Evolutionary conservation across 2,888 invertebrate genomes (phyloP).

Genomic region (Spodoptera littoralis): DNA sequence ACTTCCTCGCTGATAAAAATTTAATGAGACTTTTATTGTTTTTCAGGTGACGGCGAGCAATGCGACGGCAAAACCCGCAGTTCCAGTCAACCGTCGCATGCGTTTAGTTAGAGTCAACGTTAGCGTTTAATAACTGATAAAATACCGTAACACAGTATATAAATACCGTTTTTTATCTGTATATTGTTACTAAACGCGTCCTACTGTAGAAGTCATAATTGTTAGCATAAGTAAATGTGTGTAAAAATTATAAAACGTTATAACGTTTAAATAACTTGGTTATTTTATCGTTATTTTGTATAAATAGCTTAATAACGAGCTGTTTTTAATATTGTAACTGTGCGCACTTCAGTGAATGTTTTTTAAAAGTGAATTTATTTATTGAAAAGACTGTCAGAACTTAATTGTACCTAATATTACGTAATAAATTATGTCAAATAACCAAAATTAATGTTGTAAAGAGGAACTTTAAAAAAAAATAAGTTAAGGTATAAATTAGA

Average conservation of each 20-base stretch:
- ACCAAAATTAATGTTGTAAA: conserved; percentile 50
- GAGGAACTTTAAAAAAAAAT: conserved; percentile 39
- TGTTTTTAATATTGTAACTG: conserved; percentile 40
- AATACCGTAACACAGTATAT: conserved; percentile 26
- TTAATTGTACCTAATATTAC: conserved; percentile 58
- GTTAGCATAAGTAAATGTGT: conserved; percentile 27
- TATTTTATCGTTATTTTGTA: conserved; percentile 39
- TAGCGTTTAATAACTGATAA: conserved; percentile 32
- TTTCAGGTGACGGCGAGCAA: conserved; percentile 82
- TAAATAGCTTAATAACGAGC: conserved; percentile 33
- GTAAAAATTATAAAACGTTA: conserved; percentile 31
- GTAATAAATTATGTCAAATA: conserved; percentile 51
- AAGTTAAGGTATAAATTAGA: conserved; percentile 42
- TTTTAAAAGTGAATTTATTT: conserved; percentile 63
- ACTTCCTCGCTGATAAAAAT: not conserved
- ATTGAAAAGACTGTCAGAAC: conserved; percentile 71
- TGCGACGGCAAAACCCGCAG: conserved; percentile 84
- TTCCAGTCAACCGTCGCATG: conserved; percentile 85
- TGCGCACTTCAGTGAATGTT: conserved; percentile 54
- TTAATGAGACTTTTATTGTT: conserved; percentile 5
- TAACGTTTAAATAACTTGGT: conserved; percentile 48
- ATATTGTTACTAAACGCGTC: conserved; percentile 51
- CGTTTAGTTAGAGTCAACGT: conserved; percentile 64
- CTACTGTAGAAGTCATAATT: conserved; percentile 42
- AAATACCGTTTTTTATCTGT: conserved; percentile 35